Base-by-base conservation (phyloP, 2,888 invertebrate species). In the Lordiphosa andalusiaca region DNA sequence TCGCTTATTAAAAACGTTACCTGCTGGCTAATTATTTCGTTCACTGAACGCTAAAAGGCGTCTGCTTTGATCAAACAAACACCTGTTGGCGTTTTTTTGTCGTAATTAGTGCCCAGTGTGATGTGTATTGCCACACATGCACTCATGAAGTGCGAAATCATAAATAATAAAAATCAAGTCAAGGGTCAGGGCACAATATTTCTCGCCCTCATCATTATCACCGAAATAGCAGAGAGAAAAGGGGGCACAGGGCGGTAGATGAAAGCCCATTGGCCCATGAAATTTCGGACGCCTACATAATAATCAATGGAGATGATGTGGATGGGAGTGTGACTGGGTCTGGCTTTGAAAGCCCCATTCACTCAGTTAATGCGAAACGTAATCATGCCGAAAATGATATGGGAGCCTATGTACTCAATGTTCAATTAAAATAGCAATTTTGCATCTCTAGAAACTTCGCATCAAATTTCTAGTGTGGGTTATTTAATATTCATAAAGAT, bases 1-100 rank as follows among this genome's bases (percentile, higher is more conserved):
- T 19, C 39, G 47, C 56, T 53, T 54, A 50, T 55, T 70, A 53
- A 53, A 55, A 38, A 39, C 30, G 62, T 62, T 63, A 53, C 55
- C 63, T 57, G 50, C 55, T 58, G 59, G 59, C 64, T 71, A 73
- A 82, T 78, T 78, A 81, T 78, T 66, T 81, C 66, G 78, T 78
- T 82, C 76, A 75, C 46, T 78, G 78, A 75, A 75, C 62, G 53
- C 51, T 53, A 6, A 46, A 41, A 41, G 21, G 36, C 41, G 51
- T 16, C 41, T 44, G 56, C 37, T 65, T 61, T 59, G 49, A 71
- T 55, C 73, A 52, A n/a, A 52, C 56, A 54, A 63, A 58, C 77
- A 73, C 51, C 58, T 66, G 61, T 48, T 13, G 47, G 33, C 23
- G 12, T 44, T 53, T 44, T 53, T 49, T 55, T 62, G 51, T 51